Conservation (phyloP, 1,140 invertebrate species). For the Watersipora subatra region DNA sequence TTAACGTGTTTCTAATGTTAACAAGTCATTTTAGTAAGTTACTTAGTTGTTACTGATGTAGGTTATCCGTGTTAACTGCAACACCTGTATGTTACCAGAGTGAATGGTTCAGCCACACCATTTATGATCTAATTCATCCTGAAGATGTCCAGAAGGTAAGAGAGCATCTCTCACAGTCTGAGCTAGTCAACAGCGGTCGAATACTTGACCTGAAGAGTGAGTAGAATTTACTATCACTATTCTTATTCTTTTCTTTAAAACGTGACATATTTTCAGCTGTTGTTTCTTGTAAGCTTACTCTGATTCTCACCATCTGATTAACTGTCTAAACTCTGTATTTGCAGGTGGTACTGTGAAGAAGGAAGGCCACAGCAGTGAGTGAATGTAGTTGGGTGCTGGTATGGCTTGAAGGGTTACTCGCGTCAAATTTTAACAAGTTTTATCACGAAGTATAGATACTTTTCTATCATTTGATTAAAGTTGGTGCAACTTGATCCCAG, state of each 20-base stretch:
- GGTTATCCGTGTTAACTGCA: neutral
- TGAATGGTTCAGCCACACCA: constrained; percentile 89
- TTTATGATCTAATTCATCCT: constrained; percentile 91
- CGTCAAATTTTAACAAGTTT: no score
- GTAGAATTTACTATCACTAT: constrained; percentile 6
- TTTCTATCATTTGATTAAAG: no score
- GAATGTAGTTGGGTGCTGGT: neutral
- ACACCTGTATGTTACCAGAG: constrained; percentile 51
- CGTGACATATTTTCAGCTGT: no score
- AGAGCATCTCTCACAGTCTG: constrained; percentile 90
- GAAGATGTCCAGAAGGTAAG: constrained; percentile 93
- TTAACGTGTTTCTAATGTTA: no score
- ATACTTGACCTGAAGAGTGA: constrained; percentile 80
- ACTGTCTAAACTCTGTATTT: constrained; percentile 10
- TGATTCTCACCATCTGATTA: no score
- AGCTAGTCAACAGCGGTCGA: constrained; percentile 82
- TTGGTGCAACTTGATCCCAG: no score
- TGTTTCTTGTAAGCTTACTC: no score
- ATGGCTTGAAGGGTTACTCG: neutral
- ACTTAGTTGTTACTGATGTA: neutral
- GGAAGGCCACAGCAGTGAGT: constrained; percentile 73
- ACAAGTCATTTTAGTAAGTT: neutral
- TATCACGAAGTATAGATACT: no score
- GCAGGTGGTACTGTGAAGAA: constrained; percentile 88
- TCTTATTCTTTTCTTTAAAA: no score